Conservation (phyloP, 1,140 invertebrate species). For the Drosophila funebris region DNA sequence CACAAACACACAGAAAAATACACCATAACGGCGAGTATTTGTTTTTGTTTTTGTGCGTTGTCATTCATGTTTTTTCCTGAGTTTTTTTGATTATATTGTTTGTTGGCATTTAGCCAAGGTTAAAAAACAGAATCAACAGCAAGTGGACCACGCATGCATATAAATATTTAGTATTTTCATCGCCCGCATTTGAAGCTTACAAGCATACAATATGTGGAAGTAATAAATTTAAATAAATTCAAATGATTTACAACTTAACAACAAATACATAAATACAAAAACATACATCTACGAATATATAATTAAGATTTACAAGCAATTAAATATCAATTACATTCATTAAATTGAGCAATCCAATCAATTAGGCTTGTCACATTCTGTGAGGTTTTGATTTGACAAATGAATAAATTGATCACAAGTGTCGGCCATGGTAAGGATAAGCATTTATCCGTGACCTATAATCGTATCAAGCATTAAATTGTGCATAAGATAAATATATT, state of each 20-base stretch:
- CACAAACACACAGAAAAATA: constrained; percentile 10
- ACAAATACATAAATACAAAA: background rate
- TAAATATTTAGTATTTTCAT: constrained; percentile 10
- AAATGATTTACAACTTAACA: background rate
- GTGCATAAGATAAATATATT: background rate
- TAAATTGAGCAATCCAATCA: constrained; percentile 1
- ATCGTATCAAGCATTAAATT: background rate
- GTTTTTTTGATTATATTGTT: constrained; percentile 58
- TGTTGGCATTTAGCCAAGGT: constrained; percentile 63
- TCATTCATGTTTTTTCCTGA: constrained; percentile 30
- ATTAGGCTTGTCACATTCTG: constrained; percentile 12
- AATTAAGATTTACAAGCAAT: constrained; percentile 3
- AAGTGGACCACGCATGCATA: constrained; percentile 4
- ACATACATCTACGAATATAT: background rate
- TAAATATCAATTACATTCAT: background rate
- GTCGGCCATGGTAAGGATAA: background rate
- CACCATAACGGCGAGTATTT: constrained; percentile 22
- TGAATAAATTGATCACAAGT: background rate
- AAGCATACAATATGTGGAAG: background rate
- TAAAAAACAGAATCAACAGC: constrained; percentile 13
- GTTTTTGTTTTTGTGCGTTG: constrained; percentile 37
- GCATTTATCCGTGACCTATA: background rate
- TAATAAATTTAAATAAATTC: constrained; percentile 27
- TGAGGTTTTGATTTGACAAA: background rate
- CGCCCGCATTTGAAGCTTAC: background rate